Evolutionary conservation across 2,888 invertebrate species (phyloP).

Genomic region (Phengaris arion): DNA sequence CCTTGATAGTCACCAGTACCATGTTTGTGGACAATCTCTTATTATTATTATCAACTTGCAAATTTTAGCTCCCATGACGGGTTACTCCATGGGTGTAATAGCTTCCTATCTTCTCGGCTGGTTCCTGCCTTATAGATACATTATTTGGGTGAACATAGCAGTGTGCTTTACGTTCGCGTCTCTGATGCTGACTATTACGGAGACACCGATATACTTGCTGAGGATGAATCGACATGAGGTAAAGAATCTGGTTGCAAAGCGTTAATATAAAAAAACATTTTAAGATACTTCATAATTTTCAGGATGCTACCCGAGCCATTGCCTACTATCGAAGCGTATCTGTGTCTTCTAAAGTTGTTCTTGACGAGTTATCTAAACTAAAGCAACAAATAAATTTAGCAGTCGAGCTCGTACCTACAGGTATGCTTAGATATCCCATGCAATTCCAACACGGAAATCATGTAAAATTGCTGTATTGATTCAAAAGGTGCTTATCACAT

Average conservation of each 20-base stretch:
- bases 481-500: too few relatives aligned
- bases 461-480: too few relatives aligned
- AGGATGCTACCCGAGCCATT: slow-evolving; percentile 43
- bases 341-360: slow-evolving; percentile 53
- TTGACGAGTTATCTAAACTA: slow-evolving; percentile 59
- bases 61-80: slow-evolving; percentile 45
- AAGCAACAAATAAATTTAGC: slow-evolving; percentile 61
- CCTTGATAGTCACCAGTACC: too few relatives aligned
- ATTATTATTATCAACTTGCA: too few relatives aligned
- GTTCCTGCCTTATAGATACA: slow-evolving; percentile 52
- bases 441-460: neutral
- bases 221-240: slow-evolving; percentile 65
- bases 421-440: slow-evolving; percentile 36
- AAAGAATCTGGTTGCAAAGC: neutral
- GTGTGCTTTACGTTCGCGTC: slow-evolving; percentile 46
- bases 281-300: neutral
- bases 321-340: slow-evolving; percentile 60
- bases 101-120: slow-evolving; percentile 63
- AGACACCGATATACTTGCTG: slow-evolving; percentile 62
- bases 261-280: too few relatives aligned
- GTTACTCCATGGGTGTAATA: slow-evolving; percentile 53
- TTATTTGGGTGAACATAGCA: slow-evolving; percentile 56
- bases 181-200: slow-evolving; percentile 52
- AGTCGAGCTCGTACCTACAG: slow-evolving; percentile 54
- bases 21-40: too few relatives aligned